These are phyloP conservation scores for Centropyge bicolor DNA, from an alignment of 2,797 vertebrate genomes.

Conservation along the genomic window DNA sequence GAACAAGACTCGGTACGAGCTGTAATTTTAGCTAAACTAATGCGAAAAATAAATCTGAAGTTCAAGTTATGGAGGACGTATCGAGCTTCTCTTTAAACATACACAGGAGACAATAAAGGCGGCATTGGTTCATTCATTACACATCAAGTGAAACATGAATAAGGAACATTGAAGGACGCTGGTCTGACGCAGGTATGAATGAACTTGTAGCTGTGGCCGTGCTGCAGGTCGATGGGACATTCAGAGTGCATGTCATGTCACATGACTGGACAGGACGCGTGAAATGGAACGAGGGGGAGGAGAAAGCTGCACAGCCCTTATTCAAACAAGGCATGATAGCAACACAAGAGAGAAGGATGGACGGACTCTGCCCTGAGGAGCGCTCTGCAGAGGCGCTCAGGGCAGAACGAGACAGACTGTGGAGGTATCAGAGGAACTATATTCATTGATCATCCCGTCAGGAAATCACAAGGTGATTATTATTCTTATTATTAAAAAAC, in stretches of 20 bases:
- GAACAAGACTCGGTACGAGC: neutral
- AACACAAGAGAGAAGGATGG: constrained; percentile 59
- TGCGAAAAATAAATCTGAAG: neutral
- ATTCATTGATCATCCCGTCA: constrained; percentile 14
- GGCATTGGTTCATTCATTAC: neutral
- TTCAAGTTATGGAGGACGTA: neutral
- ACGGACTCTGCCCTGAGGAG: constrained; percentile 24
- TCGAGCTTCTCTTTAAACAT: constrained; percentile 3
- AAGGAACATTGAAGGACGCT: neutral
- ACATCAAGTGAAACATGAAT: constrained; percentile 9
- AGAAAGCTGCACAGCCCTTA: constrained; percentile 81
- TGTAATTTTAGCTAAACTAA: neutral
- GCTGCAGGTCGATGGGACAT: constrained; percentile 54
- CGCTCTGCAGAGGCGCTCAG: neutral
- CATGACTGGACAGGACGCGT: constrained; percentile 33
- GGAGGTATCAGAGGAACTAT: constrained; percentile 28
- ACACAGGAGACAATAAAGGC: neutral
- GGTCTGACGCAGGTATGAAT: constrained; percentile 27
- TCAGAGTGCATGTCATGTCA: constrained; percentile 46
- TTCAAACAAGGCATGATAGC: constrained; percentile 64
- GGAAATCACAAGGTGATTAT: neutral
- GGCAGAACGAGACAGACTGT: neutral
- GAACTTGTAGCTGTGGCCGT: constrained; percentile 46
- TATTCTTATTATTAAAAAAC: no score
- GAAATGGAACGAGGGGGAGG: constrained; percentile 43